Percentiles rank a stretch among this genome's conserved stretches.
Evolutionary conservation across 2,888 invertebrate genomes (phyloP).

Genomic region (Cryptus viduatorius): DNA sequence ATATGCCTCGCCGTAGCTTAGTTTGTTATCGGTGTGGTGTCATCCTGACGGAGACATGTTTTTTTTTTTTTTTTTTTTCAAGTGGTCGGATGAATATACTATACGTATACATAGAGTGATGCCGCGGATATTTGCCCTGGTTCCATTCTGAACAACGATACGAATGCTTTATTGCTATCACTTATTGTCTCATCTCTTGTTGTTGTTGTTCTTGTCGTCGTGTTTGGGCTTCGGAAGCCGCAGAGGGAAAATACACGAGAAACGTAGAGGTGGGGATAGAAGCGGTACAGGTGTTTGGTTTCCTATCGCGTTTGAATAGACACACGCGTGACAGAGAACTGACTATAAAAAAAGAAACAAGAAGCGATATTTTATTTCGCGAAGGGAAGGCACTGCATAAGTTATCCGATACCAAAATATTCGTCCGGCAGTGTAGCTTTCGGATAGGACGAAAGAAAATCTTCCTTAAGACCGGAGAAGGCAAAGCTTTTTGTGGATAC

Average conservation of each 20-base stretch:
- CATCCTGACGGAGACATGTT: slow-evolving; percentile 8
- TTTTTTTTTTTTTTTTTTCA: slow-evolving; percentile 32
- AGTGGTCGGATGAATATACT: slow-evolving; percentile 42
- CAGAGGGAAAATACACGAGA: slow-evolving; percentile 49
- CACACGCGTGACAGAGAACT: background rate
- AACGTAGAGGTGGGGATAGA: slow-evolving; percentile 47
- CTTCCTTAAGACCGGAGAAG: background rate
- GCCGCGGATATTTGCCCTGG: slow-evolving; percentile 61
- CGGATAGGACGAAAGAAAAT: background rate
- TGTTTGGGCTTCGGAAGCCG: slow-evolving; percentile 57
- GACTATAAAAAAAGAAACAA: background rate
- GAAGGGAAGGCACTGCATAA: slow-evolving; percentile 11
- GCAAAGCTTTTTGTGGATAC: slow-evolving; percentile 11
- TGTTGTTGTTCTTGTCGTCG: slow-evolving; percentile 45
- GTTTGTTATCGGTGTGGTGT: slow-evolving; percentile 7
- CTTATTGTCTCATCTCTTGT: slow-evolving; percentile 59
- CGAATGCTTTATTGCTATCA: slow-evolving; percentile 56
- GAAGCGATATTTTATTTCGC: slow-evolving; percentile 2
- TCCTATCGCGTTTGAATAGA: slow-evolving; percentile 18
- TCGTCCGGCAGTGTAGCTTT: background rate
- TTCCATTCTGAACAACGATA: slow-evolving; percentile 56
- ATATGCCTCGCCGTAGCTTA: background rate
- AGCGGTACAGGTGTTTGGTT: slow-evolving; percentile 49
- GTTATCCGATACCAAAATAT: slow-evolving; percentile 22
- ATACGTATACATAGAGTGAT: slow-evolving; percentile 49